Evolutionary conservation across 1,140 invertebrate genomes (phyloP), one percentile per base, ranked within the genome.

Genomic region (Diorhabda elongata): DNA sequence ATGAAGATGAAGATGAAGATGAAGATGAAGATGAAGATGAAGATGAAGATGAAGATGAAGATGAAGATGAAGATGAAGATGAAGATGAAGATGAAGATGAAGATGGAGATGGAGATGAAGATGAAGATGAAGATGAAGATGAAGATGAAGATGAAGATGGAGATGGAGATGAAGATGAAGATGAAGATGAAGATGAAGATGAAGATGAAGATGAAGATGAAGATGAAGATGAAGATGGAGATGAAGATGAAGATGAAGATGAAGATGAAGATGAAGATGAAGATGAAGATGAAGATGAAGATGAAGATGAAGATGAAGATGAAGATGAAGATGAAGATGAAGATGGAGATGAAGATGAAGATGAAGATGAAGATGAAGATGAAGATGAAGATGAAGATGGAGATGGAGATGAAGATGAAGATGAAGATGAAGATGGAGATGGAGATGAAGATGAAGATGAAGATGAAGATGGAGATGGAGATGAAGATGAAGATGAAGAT

Each of bases 111-210:
- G 52, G 2, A 6, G 52, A 56, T n/a, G 52, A 56, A 6, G 52
- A 56, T 56, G 52, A 56, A 6, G 52, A 56, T 56, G 52, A 56
- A 6, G 52, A 56, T 56, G 52, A 56, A 56, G 52, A 56, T n/a
- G n/a, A 56, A 56, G 52, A 56, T n/a, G 52, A 56, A 56, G 52
- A 56, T 56, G 52, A n/a, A 56, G 52, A 6, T 56, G 5, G 2
- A 56, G 52, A n/a, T 56, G 52, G 2, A 57, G 9, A 11, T 56
- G 52, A 56, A 56, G 52, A 56, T 56, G 52, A 56, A 56, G 52
- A 56, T 56, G 52, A 56, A 56, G 52, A 56, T 56, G 52, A 56
- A 56, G 52, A 56, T 56, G 52, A 56, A 56, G 52, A 56, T 56
- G 52, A 56, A 56, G 52, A 56, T 56, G 52, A 56, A 56, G 52